Evolutionary conservation across 2,888 invertebrate genomes (phyloP).

Genomic region (Himalopsyche kuldschensis): DNA sequence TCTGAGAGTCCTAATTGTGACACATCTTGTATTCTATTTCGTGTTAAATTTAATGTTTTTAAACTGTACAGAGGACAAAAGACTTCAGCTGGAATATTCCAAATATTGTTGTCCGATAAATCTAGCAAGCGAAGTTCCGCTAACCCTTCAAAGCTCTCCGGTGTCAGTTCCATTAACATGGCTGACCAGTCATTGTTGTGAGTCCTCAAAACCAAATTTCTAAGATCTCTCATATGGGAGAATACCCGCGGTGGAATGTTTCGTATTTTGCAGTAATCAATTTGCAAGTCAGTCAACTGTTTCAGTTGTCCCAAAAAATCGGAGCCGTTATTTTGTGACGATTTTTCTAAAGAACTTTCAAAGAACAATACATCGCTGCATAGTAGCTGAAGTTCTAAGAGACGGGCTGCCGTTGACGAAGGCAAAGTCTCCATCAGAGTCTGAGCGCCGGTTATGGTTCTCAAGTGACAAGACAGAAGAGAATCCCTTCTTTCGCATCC

Average conservation of each 20-base stretch:
- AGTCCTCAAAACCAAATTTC: constrained; percentile 69
- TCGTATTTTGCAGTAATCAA: constrained; percentile 79
- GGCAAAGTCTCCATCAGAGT: constrained; percentile 68
- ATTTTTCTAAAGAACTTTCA: constrained; percentile 65
- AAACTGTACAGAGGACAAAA: constrained; percentile 74
- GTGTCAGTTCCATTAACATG: constrained; percentile 72
- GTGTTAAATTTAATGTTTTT: constrained; percentile 70
- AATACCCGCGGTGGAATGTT: constrained; percentile 71
- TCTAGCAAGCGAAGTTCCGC: constrained; percentile 69
- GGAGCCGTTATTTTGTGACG: constrained; percentile 52
- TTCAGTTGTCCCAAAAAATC: constrained; percentile 62
- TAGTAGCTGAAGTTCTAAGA: constrained; percentile 67
- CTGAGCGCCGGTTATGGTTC: constrained; percentile 72
- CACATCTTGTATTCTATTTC: constrained; percentile 78
- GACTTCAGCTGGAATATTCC: constrained; percentile 71
- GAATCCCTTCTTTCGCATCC: constrained; percentile 72
- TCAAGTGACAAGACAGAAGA: constrained; percentile 68
- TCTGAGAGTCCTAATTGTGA: constrained; percentile 74
- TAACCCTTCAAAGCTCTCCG: constrained; percentile 70
- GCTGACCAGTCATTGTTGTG: constrained; percentile 80
- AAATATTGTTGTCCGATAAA: constrained; percentile 75
- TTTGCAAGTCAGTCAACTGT: constrained; percentile 68
- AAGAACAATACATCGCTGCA: constrained; percentile 76
- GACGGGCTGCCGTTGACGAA: constrained; percentile 45
- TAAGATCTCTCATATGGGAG: constrained; percentile 67